Conservation (phyloP, 1,140 invertebrate species). For the Sitophilus oryzae region DNA sequence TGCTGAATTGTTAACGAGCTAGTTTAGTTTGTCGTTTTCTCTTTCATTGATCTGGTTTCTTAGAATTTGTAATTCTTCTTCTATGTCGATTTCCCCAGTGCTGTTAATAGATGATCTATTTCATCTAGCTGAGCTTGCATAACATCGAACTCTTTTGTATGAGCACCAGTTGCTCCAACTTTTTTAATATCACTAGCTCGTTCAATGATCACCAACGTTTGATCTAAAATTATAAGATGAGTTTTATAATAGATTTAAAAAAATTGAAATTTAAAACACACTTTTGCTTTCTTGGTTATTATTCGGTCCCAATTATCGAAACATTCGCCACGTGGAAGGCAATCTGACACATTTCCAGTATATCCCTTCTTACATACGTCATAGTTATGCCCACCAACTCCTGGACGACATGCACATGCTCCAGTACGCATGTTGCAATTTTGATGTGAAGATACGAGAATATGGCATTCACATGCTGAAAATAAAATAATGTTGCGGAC, state of each 20-base stretch:
- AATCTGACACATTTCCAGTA: conserved; percentile 82
- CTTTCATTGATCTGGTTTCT: conserved; percentile 48
- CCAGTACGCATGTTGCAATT: conserved; percentile 87
- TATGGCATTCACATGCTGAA: conserved; percentile 79
- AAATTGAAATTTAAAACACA: conserved; percentile 16
- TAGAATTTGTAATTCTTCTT: conserved; percentile 45
- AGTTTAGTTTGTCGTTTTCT: conserved; percentile 52
- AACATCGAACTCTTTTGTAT: conserved; percentile 85
- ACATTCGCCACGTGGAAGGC: conserved; percentile 94
- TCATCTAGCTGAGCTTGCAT: conserved; percentile 81
- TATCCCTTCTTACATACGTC: conserved; percentile 93
- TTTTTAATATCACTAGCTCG: conserved; percentile 88
- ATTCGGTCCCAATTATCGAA: conserved; percentile 98
- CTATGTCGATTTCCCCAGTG: conserved; percentile 49
- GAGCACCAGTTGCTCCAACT: conserved; percentile 88
- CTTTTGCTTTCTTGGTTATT: conserved; percentile 57
- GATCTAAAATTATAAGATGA: conserved; percentile 54
- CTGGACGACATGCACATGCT: conserved; percentile 80
- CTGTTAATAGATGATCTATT: conserved; percentile 70
- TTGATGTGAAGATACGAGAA: conserved; percentile 71
- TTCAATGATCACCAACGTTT: conserved; percentile 68
- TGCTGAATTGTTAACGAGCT: conserved; percentile 60
- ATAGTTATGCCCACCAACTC: conserved; percentile 93
- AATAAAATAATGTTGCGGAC: too few relatives aligned
- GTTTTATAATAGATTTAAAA: neutral